Evolutionary conservation across 2,113 vertebrate species (phyloP).

Genomic region (Ivindomyrus marchei): DNA sequence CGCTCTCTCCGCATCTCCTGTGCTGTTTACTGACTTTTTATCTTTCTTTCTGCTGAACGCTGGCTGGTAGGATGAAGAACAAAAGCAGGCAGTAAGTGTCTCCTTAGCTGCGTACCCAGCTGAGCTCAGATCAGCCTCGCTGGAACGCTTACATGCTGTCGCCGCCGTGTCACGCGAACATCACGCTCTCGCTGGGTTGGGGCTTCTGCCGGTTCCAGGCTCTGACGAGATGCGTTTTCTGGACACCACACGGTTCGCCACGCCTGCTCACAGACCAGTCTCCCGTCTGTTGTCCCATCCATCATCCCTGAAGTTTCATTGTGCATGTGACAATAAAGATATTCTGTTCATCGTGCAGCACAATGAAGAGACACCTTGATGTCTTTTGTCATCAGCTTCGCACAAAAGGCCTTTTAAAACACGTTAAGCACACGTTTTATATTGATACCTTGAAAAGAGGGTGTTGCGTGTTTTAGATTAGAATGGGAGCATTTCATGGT

Average conservation of each 20-base stretch:
- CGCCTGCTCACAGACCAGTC: neutral
- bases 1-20: slow-evolving; percentile 20
- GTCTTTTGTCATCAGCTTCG: neutral
- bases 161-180: too few species aligned
- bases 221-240: neutral
- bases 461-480: neutral
- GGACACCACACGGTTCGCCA: neutral
- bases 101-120: neutral
- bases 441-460: neutral
- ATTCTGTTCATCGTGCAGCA: neutral
- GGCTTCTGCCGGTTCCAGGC: neutral
- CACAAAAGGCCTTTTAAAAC: neutral
- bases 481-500: neutral
- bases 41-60: slow-evolving; percentile 30
- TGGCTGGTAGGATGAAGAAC: slow-evolving; percentile 83
- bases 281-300: neutral
- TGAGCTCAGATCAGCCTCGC: neutral
- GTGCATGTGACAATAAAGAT: neutral
- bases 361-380: neutral
- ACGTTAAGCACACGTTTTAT: neutral
- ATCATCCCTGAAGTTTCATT: neutral
- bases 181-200: neutral
- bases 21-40: slow-evolving; percentile 37
- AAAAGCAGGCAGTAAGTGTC: slow-evolving; percentile 95
- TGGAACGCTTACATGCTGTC: too few species aligned